Evolutionary conservation across 1,140 invertebrate genomes (phyloP).

Genomic region (Diachasmimorpha longicaudata): DNA sequence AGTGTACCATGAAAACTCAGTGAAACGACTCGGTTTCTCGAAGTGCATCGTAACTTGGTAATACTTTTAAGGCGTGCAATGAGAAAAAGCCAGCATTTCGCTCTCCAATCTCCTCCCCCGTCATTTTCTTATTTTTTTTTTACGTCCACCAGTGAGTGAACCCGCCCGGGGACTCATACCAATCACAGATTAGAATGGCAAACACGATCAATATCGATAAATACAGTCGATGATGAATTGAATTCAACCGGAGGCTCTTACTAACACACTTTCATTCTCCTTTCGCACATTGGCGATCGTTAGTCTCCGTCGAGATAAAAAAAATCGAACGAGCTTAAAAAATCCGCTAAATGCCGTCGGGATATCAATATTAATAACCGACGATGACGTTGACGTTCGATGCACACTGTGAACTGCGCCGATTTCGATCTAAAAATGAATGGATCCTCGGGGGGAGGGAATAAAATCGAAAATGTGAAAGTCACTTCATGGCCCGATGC

Average conservation of each 20-base stretch:
- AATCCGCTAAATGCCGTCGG: not conserved
- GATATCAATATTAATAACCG: conserved; percentile 5
- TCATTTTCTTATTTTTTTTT: not conserved
- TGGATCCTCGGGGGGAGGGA: not conserved
- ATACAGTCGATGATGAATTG: not conserved
- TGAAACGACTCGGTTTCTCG: not conserved
- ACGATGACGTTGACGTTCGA: not conserved
- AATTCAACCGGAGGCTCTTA: not conserved
- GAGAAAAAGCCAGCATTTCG: not conserved
- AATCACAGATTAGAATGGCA: not conserved
- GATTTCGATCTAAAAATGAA: not conserved
- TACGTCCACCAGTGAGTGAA: not conserved
- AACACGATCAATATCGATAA: not conserved
- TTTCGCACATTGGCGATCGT: not conserved
- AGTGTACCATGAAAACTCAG: not conserved
- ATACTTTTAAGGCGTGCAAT: not conserved
- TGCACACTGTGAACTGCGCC: not conserved
- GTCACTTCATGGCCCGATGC: not conserved
- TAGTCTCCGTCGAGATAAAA: not conserved
- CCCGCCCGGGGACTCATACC: not conserved
- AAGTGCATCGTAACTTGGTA: conserved; percentile 21
- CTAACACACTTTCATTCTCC: not conserved
- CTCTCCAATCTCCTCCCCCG: not conserved
- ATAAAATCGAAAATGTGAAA: not conserved
- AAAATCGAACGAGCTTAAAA: not conserved